Percentiles rank a stretch among this genome's conserved stretches.
phyloP scores from a whole-genome alignment of 2,797 vertebrate species.

The Arremon brunneinucha region DNA sequence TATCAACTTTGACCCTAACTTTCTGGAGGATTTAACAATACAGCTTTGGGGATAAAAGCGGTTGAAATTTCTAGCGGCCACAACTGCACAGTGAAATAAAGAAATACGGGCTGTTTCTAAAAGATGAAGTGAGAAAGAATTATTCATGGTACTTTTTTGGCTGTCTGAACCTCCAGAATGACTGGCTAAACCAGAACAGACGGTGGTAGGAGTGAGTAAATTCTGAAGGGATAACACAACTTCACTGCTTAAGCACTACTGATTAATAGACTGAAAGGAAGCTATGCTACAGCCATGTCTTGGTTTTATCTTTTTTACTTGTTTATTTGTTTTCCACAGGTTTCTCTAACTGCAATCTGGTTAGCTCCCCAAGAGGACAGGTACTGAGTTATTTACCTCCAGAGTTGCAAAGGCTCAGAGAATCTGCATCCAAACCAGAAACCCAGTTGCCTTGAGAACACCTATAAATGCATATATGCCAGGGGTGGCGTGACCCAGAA shows the following conservation, averaged over 20 bases:
- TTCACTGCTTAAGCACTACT: background rate
- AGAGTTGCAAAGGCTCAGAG: background rate
- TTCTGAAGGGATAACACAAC: background rate
- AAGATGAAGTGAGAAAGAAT: background rate
- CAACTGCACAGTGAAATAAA: background rate
- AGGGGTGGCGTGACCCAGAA: background rate
- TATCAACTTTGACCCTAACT: background rate
- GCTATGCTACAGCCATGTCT: background rate
- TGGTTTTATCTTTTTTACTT: background rate
- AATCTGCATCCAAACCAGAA: background rate
- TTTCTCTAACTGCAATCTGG: background rate
- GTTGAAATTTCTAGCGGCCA: background rate
- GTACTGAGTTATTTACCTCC: background rate
- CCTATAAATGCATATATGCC: background rate
- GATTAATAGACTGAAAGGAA: background rate
- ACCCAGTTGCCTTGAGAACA: background rate
- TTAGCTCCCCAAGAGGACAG: background rate
- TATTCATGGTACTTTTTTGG: background rate
- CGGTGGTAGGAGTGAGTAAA: background rate
- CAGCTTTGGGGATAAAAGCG: background rate
- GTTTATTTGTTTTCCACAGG: background rate
- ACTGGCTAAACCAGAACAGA: background rate
- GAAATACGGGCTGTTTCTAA: background rate
- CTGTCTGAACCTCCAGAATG: background rate
- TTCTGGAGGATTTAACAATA: background rate